Evolutionary conservation across 2,113 vertebrate genomes (phyloP).

Genomic region (Nestor notabilis): DNA sequence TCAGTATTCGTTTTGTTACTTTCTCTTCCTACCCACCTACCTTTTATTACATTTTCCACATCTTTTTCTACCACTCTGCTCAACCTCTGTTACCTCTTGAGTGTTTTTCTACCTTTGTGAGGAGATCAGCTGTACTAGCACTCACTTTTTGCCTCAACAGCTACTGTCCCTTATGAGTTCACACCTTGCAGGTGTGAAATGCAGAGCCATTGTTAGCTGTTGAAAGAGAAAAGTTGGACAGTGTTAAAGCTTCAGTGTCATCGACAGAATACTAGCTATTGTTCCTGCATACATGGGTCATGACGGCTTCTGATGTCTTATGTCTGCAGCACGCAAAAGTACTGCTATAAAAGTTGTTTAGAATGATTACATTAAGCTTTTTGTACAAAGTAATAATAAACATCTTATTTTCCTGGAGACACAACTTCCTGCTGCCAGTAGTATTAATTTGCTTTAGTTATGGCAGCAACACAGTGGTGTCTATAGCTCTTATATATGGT

Average conservation of each 20-base stretch:
- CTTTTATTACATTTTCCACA: neutral
- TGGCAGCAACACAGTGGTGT: neutral
- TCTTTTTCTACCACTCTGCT: neutral
- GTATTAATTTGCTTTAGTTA: neutral
- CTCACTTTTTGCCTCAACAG: neutral
- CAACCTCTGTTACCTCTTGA: neutral
- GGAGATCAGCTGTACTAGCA: neutral
- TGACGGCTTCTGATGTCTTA: neutral
- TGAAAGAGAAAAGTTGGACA: neutral
- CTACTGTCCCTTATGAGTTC: neutral
- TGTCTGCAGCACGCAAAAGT: neutral
- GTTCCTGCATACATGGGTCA: rapidly evolving
- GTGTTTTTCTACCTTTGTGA: neutral
- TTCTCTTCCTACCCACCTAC: neutral
- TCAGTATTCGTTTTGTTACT: neutral
- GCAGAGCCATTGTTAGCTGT: neutral
- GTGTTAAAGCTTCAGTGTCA: neutral
- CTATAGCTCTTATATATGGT: neutral
- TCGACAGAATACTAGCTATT: neutral
- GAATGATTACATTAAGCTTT: neutral
- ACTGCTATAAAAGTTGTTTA: neutral
- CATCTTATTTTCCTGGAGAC: neutral
- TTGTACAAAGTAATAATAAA: neutral
- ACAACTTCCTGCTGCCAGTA: neutral
- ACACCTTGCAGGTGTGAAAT: neutral